phyloP scores from a whole-genome alignment of 1,140 invertebrate genomes.

The Epicauta chinensis region DNA sequence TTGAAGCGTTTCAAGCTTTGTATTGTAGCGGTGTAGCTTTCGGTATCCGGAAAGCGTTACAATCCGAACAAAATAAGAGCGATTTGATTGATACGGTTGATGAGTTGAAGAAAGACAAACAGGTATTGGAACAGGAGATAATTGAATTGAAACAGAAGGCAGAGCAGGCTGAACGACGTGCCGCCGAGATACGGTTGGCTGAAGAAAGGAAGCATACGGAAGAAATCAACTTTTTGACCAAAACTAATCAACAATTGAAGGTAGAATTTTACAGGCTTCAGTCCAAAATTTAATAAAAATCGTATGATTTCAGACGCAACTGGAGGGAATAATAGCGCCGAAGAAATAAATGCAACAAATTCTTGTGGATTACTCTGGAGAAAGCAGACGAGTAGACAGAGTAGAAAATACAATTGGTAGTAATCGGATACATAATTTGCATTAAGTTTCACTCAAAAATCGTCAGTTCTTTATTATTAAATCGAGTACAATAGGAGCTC shows the following conservation, averaged over 20 bases:
- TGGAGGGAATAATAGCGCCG: conserved; percentile 87
- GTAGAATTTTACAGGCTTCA: conserved; percentile 49
- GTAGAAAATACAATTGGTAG: too few relatives aligned
- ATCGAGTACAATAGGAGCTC: too few relatives aligned
- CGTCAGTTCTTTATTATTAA: too few relatives aligned
- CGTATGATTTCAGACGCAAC: conserved; percentile 66
- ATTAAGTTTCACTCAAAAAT: too few relatives aligned
- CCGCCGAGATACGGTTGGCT: conserved; percentile 74
- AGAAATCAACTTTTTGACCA: conserved; percentile 85
- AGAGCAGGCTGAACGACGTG: conserved; percentile 77
- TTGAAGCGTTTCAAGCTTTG: conserved; percentile 87
- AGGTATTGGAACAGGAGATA: conserved; percentile 69
- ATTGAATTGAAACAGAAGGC: conserved; percentile 76
- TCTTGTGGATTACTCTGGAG: too few relatives aligned
- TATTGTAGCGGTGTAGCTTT: conserved; percentile 98
- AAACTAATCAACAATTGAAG: conserved; percentile 91
- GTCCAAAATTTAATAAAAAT: too few relatives aligned
- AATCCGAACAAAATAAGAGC: conserved; percentile 67
- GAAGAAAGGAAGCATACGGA: conserved; percentile 89
- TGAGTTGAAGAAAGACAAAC: conserved; percentile 57
- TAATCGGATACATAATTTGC: too few relatives aligned
- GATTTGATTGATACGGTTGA: conserved; percentile 54
- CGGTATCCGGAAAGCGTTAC: conserved; percentile 95
- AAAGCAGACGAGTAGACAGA: too few relatives aligned
- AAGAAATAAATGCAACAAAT: conserved; percentile 83